These are phyloP conservation scores for Amphiprion ocellaris DNA, from an alignment of 2,113 vertebrate species.

Conservation along the genomic window DNA sequence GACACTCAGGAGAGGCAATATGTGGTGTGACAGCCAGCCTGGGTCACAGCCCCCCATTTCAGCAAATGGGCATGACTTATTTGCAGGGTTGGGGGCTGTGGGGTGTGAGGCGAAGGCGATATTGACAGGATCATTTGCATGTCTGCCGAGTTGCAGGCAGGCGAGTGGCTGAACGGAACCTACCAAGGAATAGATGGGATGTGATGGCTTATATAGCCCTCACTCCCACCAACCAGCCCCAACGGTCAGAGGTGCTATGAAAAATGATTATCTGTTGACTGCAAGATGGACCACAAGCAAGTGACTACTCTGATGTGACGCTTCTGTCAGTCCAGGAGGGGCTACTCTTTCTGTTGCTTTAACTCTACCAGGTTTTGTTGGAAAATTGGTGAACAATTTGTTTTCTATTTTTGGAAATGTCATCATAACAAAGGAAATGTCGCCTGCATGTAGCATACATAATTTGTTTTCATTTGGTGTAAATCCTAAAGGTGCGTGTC, in stretches of 20 bases:
- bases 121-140: slow-evolving; percentile 82
- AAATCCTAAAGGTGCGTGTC: background rate
- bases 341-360: slow-evolving; percentile 7
- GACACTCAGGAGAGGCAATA: slow-evolving; percentile 72
- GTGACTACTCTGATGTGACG: slow-evolving; percentile 20
- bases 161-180: slow-evolving; percentile 59
- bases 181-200: slow-evolving; percentile 62
- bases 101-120: slow-evolving; percentile 45
- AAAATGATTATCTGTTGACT: slow-evolving; percentile 49
- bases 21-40: slow-evolving; percentile 76
- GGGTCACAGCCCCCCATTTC: slow-evolving; percentile 79
- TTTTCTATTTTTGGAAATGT: slow-evolving; percentile 13
- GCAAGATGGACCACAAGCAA: slow-evolving; percentile 20
- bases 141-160: slow-evolving; percentile 72
- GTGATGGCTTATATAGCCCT: slow-evolving; percentile 62
- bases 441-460: background rate
- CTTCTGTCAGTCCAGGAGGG: slow-evolving; percentile 25
- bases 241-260: slow-evolving; percentile 42
- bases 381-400: slow-evolving; percentile 14
- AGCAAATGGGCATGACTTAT: slow-evolving; percentile 73
- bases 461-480: slow-evolving; percentile 31
- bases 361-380: slow-evolving; percentile 19
- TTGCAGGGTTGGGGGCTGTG: slow-evolving; percentile 64
- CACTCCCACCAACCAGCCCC: background rate
- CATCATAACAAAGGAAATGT: slow-evolving; percentile 19